Base-by-base conservation (phyloP, 1,140 invertebrate genomes). In the Heliothis subflexa region DNA sequence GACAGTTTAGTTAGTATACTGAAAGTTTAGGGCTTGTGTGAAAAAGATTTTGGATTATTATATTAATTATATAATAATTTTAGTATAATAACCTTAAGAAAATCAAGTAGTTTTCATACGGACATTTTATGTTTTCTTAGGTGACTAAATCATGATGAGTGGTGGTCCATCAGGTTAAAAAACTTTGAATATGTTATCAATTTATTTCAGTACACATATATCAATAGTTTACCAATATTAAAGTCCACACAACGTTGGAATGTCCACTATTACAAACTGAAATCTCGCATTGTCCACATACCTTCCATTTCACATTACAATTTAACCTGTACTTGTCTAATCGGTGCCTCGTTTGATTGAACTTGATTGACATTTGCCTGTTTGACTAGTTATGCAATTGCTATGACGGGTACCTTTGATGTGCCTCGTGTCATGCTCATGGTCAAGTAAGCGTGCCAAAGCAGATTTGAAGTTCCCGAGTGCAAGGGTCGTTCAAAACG, bases 331-430 rank as follows among this genome's bases (percentile, higher is more conserved):
- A 72, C 61, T 50, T 18, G 18, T 12, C 55, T 18, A 50, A 61
- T 62, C 49, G 47, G 21, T 50, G 25, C 11, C 57, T 62, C 52
- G 47, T 73, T 88, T 94, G 94, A 95, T 95, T 95, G 94, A 88
- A 94, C 91, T 93, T 94, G 95, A 95, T 95, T 95, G 95, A 94
- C 86, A 72, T 72, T 55, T 50, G n/a, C 25, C 68, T 72, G 52
- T 72, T 72, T 72, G 28, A 55, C 49, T 28, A 16, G 68, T 72
- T 55, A 55, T 16, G 45, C n/a, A 33, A 40, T 55, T 55, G 25
- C 21, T 7, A 72, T 75, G 73, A 52, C 45, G 59, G 28, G 18
- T 13, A 54, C 25, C 50, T 54, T 71, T 71, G 68, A 71, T 33
- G 18, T 28, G 50, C 68, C 14, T 25, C 18, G 50, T 25, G 64